phyloP scores from a whole-genome alignment of 2,888 invertebrate species.

The Protodeltote pygarga region DNA sequence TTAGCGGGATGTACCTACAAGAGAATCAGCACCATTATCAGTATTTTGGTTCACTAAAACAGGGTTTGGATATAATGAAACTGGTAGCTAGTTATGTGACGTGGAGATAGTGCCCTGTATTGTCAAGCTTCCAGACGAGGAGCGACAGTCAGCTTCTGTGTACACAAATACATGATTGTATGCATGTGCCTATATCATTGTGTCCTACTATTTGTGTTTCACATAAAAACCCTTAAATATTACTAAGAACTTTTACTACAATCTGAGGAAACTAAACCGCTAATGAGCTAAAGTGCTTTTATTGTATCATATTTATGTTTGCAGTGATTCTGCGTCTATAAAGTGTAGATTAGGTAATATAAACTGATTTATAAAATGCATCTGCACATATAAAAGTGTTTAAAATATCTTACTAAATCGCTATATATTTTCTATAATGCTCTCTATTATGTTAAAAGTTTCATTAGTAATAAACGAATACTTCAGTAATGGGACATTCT shows the following conservation, averaged over 20 bases:
- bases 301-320: background rate
- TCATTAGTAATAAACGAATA: slow-evolving; percentile 30
- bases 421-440: background rate
- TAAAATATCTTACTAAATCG: background rate
- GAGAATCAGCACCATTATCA: too few species aligned
- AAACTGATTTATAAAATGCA: slow-evolving; percentile 10
- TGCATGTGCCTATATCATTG: slow-evolving; percentile 9
- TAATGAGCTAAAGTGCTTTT: background rate
- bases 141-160: slow-evolving; percentile 30
- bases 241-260: background rate
- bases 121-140: slow-evolving; percentile 34
- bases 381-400: slow-evolving; percentile 1
- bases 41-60: too few species aligned
- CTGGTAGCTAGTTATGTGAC: slow-evolving; percentile 5
- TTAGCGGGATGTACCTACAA: too few species aligned
- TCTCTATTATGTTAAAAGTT: slow-evolving; percentile 10
- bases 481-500: slow-evolving; percentile 35
- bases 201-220: slow-evolving; percentile 23
- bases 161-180: too few species aligned
- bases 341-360: background rate
- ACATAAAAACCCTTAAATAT: slow-evolving; percentile 13
- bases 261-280: slow-evolving; percentile 1
- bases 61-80: slow-evolving; percentile 11
- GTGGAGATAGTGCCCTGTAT: slow-evolving; percentile 9
- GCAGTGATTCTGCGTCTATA: background rate